Base-by-base conservation (phyloP, 2,888 invertebrate species). In the Crematogaster levior region DNA sequence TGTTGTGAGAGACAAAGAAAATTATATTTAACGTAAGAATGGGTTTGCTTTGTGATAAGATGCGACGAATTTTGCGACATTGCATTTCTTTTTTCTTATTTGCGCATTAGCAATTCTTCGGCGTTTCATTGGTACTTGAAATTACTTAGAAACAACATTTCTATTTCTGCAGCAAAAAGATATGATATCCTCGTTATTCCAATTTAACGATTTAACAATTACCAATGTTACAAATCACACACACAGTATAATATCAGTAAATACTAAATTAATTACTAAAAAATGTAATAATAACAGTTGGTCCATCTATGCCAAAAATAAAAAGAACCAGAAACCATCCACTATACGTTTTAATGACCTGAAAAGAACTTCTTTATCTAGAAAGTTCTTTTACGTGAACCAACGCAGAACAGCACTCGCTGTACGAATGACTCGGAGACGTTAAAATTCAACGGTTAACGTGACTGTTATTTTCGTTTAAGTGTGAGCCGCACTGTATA, bases 391-490 rank as follows among this genome's bases (percentile, higher is more conserved):
- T 68, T 34, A n/a, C 21, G n/a, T 27, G 6, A 12, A n/a, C 27
- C 43, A 66, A 27, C n/a, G 46, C n/a, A 24, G 27, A 37, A 12
- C 37, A 9, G 27, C 18, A 10, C n/a, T 24, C 15, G 6, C 24
- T 7, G 12, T 3, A 3, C 10, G 21, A 24, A 24, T 4, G 51
- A 3, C 48, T 63, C 21, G 21, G 18, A 18, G 66, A 66, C n/a
- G 68, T 56, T 58, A 58, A 46, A 68, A 68, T 43, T 58, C 77
- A 18, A 24, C n/a, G 21, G 58, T 68, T 79, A 79, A 66, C 56
- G 77, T 30, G 40, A 24, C 66, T 61, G 77, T 68, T 79, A 56
- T 79, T 79, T 65, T 68, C 56, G 24, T 34, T 79, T 68, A 30
- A 68, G 34, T n/a, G 43, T 34, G 68, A 21, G 4, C 21, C 40